Percentiles rank a stretch among this genome's conserved stretches.
These are phyloP conservation scores for Pseudopleuronectes americanus DNA, from an alignment of 2,797 vertebrate genomes.

Conservation along the genomic window DNA sequence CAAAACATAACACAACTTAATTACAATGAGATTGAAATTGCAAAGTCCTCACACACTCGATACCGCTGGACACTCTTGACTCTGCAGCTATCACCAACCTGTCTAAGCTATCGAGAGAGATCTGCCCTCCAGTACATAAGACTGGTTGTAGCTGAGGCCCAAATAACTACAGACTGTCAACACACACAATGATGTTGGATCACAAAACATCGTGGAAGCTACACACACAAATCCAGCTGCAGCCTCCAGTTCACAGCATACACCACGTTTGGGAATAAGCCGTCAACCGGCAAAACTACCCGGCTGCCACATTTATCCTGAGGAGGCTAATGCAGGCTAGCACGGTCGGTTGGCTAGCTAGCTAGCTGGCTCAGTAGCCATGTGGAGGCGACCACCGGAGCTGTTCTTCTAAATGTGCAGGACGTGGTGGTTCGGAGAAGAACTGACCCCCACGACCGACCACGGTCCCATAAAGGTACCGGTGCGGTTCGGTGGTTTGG, in stretches of 20 bases:
- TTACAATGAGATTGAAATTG: no score
- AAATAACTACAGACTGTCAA: slow-evolving; percentile 3
- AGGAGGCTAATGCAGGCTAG: slow-evolving; percentile 50
- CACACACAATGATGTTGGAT: not conserved
- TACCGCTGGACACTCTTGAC: not conserved
- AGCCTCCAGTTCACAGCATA: not conserved
- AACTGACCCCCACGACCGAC: accelerated
- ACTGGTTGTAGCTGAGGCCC: slow-evolving; percentile 57
- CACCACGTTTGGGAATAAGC: not conserved
- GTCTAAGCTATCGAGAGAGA: not conserved
- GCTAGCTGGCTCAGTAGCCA: slow-evolving; percentile 70
- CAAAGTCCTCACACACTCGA: no score
- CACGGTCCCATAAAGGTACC: not conserved
- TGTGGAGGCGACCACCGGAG: slow-evolving; percentile 70
- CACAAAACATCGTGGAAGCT: not conserved
- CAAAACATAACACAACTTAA: no score
- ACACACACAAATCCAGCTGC: not conserved
- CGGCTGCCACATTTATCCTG: slow-evolving; percentile 34
- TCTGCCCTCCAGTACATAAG: slow-evolving; percentile 7
- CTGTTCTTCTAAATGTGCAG: not conserved
- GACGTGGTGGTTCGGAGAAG: accelerated
- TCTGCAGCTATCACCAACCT: no score
- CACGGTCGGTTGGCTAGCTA: slow-evolving; percentile 54
- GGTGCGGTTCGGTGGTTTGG: not conserved
- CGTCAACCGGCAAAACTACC: slow-evolving; percentile 9